phyloP scores from a whole-genome alignment of 2,888 invertebrate species.

The Chirona hameri region DNA sequence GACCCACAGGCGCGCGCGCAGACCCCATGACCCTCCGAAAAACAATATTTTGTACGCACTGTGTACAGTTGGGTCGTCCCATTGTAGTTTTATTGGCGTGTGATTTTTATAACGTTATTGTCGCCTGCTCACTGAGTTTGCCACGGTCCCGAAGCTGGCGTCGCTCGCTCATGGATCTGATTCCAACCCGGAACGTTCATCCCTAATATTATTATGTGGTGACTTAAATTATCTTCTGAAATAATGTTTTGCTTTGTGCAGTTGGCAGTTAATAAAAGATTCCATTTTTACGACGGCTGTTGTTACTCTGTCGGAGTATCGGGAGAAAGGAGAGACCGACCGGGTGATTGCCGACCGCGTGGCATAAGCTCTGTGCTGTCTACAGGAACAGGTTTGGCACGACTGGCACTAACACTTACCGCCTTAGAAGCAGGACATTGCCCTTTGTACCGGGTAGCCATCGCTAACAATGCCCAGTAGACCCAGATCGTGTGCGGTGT shows the following conservation, averaged over 20 bases:
- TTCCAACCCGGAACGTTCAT: not conserved
- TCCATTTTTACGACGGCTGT: not conserved
- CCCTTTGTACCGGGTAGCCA: no score
- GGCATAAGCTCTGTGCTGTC: no score
- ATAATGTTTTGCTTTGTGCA: not conserved
- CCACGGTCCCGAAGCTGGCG: not conserved
- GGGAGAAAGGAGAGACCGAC: no score
- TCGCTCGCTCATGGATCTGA: not conserved
- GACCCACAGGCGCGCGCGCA: not conserved
- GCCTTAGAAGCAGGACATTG: no score
- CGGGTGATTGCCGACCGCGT: no score
- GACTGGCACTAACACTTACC: no score
- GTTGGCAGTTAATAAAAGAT: slow-evolving; percentile 24
- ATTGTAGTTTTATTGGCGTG: slow-evolving; percentile 28
- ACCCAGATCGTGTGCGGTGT: no score
- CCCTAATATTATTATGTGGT: not conserved
- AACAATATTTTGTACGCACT: not conserved
- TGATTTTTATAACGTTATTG: slow-evolving; percentile 25
- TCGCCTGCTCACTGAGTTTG: not conserved
- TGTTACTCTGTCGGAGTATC: not conserved
- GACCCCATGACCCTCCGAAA: not conserved
- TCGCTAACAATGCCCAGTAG: no score
- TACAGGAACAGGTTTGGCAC: no score
- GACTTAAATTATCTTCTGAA: not conserved
- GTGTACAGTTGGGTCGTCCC: slow-evolving; percentile 27